Evolutionary conservation across 2,113 vertebrate genomes (phyloP), one percentile per base, ranked within the genome.

Genomic region (Platichthys flesus): DNA sequence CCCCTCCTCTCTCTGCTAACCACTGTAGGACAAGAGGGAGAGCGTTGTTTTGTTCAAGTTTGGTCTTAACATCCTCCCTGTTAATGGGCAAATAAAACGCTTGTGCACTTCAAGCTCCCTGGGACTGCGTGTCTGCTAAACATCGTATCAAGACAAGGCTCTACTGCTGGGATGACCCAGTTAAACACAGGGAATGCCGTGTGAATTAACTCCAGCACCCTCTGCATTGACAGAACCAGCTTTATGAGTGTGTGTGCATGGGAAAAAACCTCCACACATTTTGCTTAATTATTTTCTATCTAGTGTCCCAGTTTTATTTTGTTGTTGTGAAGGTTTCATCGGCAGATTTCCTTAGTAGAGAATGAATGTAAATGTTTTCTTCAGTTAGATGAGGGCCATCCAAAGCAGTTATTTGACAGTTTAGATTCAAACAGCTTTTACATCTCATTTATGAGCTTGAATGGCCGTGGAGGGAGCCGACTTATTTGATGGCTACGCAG

Each of bases 81-180:
- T 88, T 90, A 89, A 88, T 83, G 74, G 74, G 67, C 70, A 77
- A 88, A 87, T 89, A 74, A 89, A 84, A 77, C 76, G 75, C 84
- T 81, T 83, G 81, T 63, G 73, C 83, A 54, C 67, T 75, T 71
- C 9, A 9, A 49, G 66, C 68, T 78, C 88, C 64, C 57, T 23
- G 84, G 80, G 85, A 86, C 65, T 26, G 56, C 60, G 51, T 21
- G 71, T 77, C 83, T 55, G 51, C 83, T 54, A 37, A 81, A 78
- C 68, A 63, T 62, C 52, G 1, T 52, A 78, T 85, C 79, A 20
- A 67, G 66, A 56, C 73, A 40, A 47, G 0, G 64, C 60, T 85
- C 45, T 4, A 23, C 78, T 57, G 75, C 84, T 76, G 18, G 76
- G 73, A 65, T 91, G 89, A 88, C 88, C 90, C 86, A 85, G 67